A percentile compares a stretch with the other conserved stretches of the same genome.
These are phyloP conservation scores for Spea multiplicata DNA, from an alignment of 2,113 vertebrate genomes.

Conservation along the genomic window DNA sequence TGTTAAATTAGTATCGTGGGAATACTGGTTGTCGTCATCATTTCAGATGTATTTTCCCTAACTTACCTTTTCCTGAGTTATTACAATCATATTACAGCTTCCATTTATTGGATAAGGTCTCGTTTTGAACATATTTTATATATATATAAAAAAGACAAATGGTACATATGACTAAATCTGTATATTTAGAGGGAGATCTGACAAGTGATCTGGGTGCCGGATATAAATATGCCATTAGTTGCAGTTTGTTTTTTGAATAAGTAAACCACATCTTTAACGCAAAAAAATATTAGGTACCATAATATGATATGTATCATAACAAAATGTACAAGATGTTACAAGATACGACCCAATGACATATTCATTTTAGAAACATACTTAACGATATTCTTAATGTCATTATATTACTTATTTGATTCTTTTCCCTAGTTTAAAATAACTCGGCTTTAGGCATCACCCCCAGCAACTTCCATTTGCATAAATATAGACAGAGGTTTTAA, in stretches of 20 bases:
- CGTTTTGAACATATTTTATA: too few species aligned
- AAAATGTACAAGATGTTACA: background rate
- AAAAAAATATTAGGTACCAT: background rate
- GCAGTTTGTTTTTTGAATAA: background rate
- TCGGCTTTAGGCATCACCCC: conserved; percentile 51
- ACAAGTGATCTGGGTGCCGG: background rate
- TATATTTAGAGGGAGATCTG: background rate
- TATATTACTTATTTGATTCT: conserved; percentile 52
- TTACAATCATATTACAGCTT: too few species aligned
- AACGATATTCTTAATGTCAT: conserved; percentile 48
- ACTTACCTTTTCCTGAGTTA: too few species aligned
- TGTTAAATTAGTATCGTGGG: too few species aligned
- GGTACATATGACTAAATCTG: too few species aligned
- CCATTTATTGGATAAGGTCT: too few species aligned
- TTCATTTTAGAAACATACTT: background rate
- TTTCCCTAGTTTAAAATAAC: conserved; percentile 55
- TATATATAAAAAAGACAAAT: too few species aligned
- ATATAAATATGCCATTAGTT: background rate
- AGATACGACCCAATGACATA: background rate
- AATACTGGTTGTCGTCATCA: too few species aligned
- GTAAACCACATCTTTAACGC: background rate
- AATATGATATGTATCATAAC: background rate
- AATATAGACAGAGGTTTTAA: conserved; percentile 39
- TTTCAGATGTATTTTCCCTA: too few species aligned
- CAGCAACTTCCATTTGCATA: conserved; percentile 43